A percentile compares a stretch with the other conserved stretches of the same genome.
Conservation (phyloP, 2,888 invertebrate genomes). For the Drosophila paranaensis region DNA sequence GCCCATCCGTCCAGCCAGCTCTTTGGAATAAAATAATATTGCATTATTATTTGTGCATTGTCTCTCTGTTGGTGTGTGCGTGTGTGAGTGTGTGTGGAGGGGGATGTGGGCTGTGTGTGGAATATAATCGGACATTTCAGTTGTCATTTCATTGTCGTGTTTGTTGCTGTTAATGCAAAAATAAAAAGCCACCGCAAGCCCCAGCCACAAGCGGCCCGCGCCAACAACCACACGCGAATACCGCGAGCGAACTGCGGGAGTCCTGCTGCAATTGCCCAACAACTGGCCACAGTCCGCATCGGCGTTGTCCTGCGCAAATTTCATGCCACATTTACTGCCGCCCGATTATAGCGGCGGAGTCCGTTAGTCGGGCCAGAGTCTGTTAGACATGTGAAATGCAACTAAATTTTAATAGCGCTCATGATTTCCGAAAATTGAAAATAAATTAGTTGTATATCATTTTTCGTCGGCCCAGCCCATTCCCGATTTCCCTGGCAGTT, state of each 20-base stretch:
- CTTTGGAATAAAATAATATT: conserved; percentile 78
- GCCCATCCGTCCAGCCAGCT: conserved; percentile 2
- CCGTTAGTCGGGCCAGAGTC: conserved; percentile 33
- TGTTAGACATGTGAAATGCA: conserved; percentile 27
- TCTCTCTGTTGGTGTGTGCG: conserved; percentile 3
- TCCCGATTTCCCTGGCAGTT: background rate
- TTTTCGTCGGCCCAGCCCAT: conserved; percentile 43
- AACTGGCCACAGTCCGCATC: conserved; percentile 47
- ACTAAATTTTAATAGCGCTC: conserved; percentile 76
- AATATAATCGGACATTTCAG: conserved; percentile 84
- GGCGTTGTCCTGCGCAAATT: conserved; percentile 54
- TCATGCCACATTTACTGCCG: conserved; percentile 56
- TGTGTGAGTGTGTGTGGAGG: conserved; percentile 28
- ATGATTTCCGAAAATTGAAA: conserved; percentile 80
- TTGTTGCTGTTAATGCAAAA: conserved; percentile 81
- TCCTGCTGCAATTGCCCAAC: conserved; percentile 32
- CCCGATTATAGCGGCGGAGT: conserved; percentile 46
- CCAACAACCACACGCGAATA: conserved; percentile 54
- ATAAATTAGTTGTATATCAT: conserved; percentile 80
- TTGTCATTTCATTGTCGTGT: conserved; percentile 83
- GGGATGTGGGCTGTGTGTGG: conserved; percentile 60
- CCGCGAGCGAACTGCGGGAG: conserved; percentile 45
- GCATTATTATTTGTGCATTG: conserved; percentile 76
- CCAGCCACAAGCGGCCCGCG: conserved; percentile 16
- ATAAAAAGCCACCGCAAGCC: conserved; percentile 69